Evolutionary conservation across 2,888 invertebrate genomes (phyloP).

Genomic region (Diarsia mendica): DNA sequence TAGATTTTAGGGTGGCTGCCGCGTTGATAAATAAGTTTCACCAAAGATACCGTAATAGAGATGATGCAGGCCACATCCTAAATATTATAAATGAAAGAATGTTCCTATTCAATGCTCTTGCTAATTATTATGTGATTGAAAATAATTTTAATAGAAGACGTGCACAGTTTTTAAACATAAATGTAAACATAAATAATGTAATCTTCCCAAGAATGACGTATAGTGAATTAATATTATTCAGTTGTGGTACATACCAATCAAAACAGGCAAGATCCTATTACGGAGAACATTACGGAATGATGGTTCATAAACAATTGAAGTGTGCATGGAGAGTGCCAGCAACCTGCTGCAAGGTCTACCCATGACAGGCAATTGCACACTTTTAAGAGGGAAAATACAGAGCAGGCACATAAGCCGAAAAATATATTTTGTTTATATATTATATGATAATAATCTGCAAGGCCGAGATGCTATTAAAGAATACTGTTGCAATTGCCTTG

Average conservation of each 20-base stretch:
- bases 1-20: not conserved
- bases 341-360: not conserved
- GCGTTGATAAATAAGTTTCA: not conserved
- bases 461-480: not conserved
- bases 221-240: not conserved
- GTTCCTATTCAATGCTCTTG: not conserved
- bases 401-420: too few species aligned
- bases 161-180: not conserved
- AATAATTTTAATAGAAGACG: conserved; percentile 13
- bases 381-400: too few species aligned
- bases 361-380: too few species aligned
- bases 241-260: not conserved
- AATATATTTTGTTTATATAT: too few species aligned
- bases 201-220: not conserved
- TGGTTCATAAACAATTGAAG: not conserved
- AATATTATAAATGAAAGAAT: not conserved
- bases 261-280: not conserved
- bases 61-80: not conserved
- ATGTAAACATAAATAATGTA: not conserved
- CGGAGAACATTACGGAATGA: not conserved
- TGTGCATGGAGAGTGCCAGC: not conserved
- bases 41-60: not conserved
- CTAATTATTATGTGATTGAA: not conserved
- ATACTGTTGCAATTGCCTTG: conserved; percentile 9
- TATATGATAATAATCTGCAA: not conserved